Evolutionary conservation across 64 coral and sea anemone genomes (phyloP).

Genomic region (Actinia equina): DNA sequence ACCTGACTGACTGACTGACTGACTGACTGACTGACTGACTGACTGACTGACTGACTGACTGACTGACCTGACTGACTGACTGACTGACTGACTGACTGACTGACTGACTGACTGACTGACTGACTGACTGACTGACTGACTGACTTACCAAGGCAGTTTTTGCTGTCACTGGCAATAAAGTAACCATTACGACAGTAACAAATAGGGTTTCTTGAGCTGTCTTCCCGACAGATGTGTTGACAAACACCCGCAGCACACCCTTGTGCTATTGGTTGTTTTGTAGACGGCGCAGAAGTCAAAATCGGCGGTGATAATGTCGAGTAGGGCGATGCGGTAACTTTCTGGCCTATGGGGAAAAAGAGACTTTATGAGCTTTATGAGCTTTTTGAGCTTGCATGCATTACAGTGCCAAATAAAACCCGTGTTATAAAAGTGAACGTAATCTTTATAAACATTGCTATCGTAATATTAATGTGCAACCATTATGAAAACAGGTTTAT

Average conservation of each 20-base stretch:
- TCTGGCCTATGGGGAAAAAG: background rate
- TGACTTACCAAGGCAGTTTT: slow-evolving; percentile 28
- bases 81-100: background rate
- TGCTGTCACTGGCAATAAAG: background rate
- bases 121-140: too few relatives aligned
- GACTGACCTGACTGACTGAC: too few relatives aligned
- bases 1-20: too few relatives aligned
- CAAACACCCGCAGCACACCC: slow-evolving; percentile 28
- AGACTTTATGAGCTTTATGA: too few relatives aligned
- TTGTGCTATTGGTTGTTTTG: background rate
- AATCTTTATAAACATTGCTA: too few relatives aligned
- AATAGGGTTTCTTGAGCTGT: background rate
- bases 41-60: too few relatives aligned
- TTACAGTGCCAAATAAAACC: too few relatives aligned
- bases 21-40: too few relatives aligned
- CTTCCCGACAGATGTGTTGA: slow-evolving; percentile 34
- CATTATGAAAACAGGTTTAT: too few relatives aligned
- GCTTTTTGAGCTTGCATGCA: too few relatives aligned
- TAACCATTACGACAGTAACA: slow-evolving; percentile 39
- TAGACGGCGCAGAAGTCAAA: background rate
- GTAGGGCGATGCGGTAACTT: background rate
- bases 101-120: background rate
- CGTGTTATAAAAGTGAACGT: too few relatives aligned
- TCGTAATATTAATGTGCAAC: too few relatives aligned
- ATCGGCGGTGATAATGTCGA: background rate